Conservation (phyloP, 2,888 invertebrate species). For the Cheilosia urbana region DNA sequence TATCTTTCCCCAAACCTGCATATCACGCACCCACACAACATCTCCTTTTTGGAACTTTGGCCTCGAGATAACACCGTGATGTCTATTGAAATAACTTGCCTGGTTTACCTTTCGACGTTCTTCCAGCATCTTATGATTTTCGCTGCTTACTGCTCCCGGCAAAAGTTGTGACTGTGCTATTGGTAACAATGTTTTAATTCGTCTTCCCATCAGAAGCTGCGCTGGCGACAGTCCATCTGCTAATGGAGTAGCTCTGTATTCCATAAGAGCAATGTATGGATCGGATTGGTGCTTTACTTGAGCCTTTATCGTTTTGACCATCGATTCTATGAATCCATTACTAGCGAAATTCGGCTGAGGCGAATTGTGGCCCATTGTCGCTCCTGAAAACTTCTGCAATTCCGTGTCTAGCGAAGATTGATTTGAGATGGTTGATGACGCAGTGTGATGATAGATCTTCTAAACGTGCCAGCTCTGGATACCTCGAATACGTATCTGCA, state of each 20-base stretch:
- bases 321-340: slow-evolving; percentile 23
- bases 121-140: not conserved
- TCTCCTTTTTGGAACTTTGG: slow-evolving; percentile 14
- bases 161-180: not conserved
- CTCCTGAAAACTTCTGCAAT: slow-evolving; percentile 5
- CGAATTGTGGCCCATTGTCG: slow-evolving; percentile 21
- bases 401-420: slow-evolving; percentile 17
- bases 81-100: slow-evolving; percentile 1
- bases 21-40: slow-evolving; percentile 17
- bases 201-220: too few relatives aligned
- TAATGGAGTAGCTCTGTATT: slow-evolving; percentile 26
- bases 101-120: not conserved
- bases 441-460: not conserved
- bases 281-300: slow-evolving; percentile 6
- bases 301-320: slow-evolving; percentile 3
- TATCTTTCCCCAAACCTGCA: slow-evolving; percentile 2
- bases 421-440: slow-evolving; percentile 9
- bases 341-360: slow-evolving; percentile 6
- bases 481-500: slow-evolving; percentile 7
- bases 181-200: slow-evolving; percentile 12
- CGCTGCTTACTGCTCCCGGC: not conserved
- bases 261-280: slow-evolving; percentile 3
- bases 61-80: slow-evolving; percentile 4
- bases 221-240: slow-evolving; percentile 33
- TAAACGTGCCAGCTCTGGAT: slow-evolving; percentile 3